Evolutionary conservation across 1,140 invertebrate species (phyloP).

Genomic region (Drosophila quadrilineata): DNA sequence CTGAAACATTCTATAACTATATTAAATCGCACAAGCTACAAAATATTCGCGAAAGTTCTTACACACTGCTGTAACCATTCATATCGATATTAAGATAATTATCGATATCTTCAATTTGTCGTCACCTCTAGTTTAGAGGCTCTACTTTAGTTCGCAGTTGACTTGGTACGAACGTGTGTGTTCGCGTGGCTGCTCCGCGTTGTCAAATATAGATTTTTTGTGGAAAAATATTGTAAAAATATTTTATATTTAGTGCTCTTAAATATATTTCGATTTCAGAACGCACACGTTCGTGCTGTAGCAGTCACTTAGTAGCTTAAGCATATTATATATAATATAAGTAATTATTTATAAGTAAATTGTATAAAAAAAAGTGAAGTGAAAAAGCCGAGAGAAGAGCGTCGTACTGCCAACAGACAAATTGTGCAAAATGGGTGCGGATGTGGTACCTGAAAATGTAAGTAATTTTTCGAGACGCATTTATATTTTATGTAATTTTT

Average conservation of each 20-base stretch:
- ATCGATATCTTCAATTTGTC: no score
- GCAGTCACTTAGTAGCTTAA: no score
- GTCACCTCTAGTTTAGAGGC: conserved; percentile 7
- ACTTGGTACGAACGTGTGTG: conserved; percentile 54
- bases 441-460: conserved; percentile 78
- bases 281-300: no score
- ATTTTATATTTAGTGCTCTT: no score
- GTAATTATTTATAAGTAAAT: conserved; percentile 9
- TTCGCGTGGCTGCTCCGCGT: conserved; percentile 56
- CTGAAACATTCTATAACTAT: no score
- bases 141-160: conserved; percentile 46
- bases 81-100: not conserved
- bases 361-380: conserved; percentile 37
- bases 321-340: conserved; percentile 25
- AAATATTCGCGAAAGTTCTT: no score
- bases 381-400: conserved; percentile 58
- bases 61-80: no score
- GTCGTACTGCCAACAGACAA: conserved; percentile 49
- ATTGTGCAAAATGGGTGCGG: conserved; percentile 75
- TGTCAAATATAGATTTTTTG: conserved; percentile 41
- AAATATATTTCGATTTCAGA: no score
- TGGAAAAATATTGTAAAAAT: conserved; percentile 35
- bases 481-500: conserved; percentile 70
- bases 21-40: no score
- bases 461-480: conserved; percentile 50